Evolutionary conservation across 2,797 vertebrate species (phyloP).

Genomic region (Apodemus agrarius): DNA sequence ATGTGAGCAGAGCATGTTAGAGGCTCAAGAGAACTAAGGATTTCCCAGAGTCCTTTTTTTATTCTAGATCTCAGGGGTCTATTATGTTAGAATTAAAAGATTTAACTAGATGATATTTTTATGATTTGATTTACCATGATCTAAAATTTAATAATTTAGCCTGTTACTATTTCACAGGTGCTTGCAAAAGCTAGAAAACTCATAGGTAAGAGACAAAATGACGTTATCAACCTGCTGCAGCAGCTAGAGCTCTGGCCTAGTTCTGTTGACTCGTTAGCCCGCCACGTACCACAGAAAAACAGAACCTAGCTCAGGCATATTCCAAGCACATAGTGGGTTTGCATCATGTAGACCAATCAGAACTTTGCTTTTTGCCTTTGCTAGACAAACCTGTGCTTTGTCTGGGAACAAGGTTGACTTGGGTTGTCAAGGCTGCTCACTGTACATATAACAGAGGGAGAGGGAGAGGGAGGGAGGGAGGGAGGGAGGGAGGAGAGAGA

Average conservation of each 20-base stretch:
- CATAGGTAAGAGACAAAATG: background rate
- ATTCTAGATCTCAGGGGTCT: slow-evolving; percentile 10
- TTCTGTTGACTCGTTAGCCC: background rate
- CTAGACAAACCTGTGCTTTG: background rate
- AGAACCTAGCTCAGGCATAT: accelerated
- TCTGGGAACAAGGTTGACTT: background rate
- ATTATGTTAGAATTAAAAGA: background rate
- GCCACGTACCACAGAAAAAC: background rate
- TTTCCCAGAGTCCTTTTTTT: slow-evolving; percentile 2
- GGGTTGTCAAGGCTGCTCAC: background rate
- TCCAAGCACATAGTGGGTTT: background rate
- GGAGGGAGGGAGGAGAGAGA: background rate
- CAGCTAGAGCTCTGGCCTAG: background rate
- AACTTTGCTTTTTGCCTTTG: background rate
- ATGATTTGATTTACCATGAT: background rate
- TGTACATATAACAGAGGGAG: background rate
- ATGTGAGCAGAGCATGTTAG: background rate
- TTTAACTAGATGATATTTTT: background rate
- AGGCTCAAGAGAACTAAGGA: background rate
- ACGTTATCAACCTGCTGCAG: background rate
- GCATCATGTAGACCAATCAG: background rate
- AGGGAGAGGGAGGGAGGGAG: background rate
- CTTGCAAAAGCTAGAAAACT: background rate
- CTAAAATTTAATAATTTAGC: background rate
- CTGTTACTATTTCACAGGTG: slow-evolving; percentile 3